Percentiles rank a stretch among this genome's conserved stretches.
phyloP scores from a whole-genome alignment of 2,888 invertebrate species.

The Ctena decussata region DNA sequence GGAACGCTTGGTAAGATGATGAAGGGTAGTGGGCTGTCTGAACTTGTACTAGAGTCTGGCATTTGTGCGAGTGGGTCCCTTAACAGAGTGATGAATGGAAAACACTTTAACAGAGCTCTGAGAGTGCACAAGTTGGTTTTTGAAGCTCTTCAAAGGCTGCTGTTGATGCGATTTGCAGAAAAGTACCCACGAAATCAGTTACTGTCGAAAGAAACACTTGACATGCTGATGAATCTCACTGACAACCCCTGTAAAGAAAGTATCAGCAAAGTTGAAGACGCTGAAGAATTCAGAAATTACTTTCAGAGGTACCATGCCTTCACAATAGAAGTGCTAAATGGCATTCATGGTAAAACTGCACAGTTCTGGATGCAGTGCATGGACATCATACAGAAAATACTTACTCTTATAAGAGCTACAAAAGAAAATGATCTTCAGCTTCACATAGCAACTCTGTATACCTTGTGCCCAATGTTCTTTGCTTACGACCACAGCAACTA shows the following conservation, averaged over 20 bases:
- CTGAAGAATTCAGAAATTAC: not conserved
- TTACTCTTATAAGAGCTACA: slow-evolving; percentile 44
- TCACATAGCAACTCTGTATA: slow-evolving; percentile 30
- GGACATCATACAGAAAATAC: slow-evolving; percentile 33
- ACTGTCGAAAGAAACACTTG: too few relatives aligned
- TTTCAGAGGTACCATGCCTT: slow-evolving; percentile 26
- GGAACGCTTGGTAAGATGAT: not conserved
- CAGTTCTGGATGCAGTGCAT: slow-evolving; percentile 57
- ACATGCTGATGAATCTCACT: not conserved
- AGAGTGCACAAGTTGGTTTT: slow-evolving; percentile 42
- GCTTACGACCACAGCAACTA: not conserved
- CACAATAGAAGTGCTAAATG: slow-evolving; percentile 7
- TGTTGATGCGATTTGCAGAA: too few relatives aligned
- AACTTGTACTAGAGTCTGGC: too few relatives aligned
- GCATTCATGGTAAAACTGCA: slow-evolving; percentile 41
- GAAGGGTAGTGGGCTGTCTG: not conserved
- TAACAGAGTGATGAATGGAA: not conserved
- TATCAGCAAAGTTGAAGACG: not conserved
- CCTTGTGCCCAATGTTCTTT: not conserved
- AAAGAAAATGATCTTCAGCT: slow-evolving; percentile 49
- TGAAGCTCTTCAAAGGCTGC: not conserved
- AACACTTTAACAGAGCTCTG: slow-evolving; percentile 33
- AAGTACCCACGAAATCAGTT: too few relatives aligned
- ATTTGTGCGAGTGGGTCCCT: not conserved
- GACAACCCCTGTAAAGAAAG: not conserved